phyloP scores from a whole-genome alignment of 2,113 vertebrate genomes.

The Naja naja region DNA sequence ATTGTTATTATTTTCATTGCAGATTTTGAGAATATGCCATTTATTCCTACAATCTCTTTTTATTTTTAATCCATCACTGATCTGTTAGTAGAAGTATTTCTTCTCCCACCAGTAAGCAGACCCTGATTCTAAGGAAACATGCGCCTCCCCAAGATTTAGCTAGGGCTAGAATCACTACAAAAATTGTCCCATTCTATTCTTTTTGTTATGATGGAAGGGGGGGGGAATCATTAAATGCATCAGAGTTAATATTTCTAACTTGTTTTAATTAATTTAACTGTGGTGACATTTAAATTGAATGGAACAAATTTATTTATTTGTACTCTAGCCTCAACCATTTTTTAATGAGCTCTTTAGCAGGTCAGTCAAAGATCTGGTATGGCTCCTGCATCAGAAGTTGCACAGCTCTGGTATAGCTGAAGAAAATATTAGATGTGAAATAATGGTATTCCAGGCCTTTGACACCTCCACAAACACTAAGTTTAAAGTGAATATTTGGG shows the following conservation, averaged over 20 bases:
- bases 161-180: not conserved
- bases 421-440: not conserved
- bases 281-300: not conserved
- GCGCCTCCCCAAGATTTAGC: not conserved
- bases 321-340: not conserved
- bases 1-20: not conserved
- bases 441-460: not conserved
- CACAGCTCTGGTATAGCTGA: not conserved
- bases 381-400: not conserved
- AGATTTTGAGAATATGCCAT: not conserved
- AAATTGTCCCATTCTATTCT: not conserved
- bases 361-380: not conserved
- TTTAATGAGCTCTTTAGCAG: not conserved
- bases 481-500: constrained; percentile 65
- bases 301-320: not conserved
- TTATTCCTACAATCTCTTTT: not conserved
- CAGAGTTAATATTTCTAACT: not conserved
- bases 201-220: not conserved
- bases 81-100: not conserved
- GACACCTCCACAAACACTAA: constrained; percentile 34
- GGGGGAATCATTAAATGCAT: not conserved
- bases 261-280: not conserved
- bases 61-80: not conserved
- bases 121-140: not conserved
- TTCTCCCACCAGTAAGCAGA: not conserved